These are phyloP conservation scores for Scaptomyza graminum DNA, from an alignment of 1,140 invertebrate species.

Conservation along the genomic window DNA sequence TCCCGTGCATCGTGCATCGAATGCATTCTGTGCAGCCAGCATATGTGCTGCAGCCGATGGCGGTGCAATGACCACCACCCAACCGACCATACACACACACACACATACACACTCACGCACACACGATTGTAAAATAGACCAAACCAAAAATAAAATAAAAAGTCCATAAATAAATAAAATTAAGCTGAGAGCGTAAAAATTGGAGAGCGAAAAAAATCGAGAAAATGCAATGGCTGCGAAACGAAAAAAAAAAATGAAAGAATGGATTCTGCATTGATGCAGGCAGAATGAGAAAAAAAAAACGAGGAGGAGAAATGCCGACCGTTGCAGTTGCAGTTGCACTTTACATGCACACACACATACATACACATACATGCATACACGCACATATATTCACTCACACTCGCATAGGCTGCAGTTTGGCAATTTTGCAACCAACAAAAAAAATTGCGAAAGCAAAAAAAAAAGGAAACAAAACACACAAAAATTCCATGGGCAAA, in stretches of 20 bases:
- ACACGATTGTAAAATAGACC: slow-evolving; percentile 32
- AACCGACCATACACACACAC: slow-evolving; percentile 26
- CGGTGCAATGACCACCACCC: slow-evolving; percentile 19
- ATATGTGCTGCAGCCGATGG: slow-evolving; percentile 36
- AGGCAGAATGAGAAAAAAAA: slow-evolving; percentile 50
- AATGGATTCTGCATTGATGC: slow-evolving; percentile 47
- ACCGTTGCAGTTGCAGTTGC: slow-evolving; percentile 51
- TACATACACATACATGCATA: neutral
- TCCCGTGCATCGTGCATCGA: slow-evolving; percentile 15
- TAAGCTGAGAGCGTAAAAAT: slow-evolving; percentile 63
- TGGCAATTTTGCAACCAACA: slow-evolving; percentile 67
- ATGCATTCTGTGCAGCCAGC: slow-evolving; percentile 33
- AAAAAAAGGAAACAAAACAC: slow-evolving; percentile 31
- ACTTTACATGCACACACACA: slow-evolving; percentile 56
- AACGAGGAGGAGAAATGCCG: slow-evolving; percentile 54
- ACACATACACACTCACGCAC: neutral
- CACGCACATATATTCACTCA: slow-evolving; percentile 9
- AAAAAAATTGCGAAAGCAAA: slow-evolving; percentile 24
- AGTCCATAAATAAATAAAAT: slow-evolving; percentile 78
- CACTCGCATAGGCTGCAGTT: slow-evolving; percentile 52
- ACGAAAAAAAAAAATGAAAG: slow-evolving; percentile 45
- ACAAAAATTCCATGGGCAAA: slow-evolving; percentile 37
- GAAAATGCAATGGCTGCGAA: slow-evolving; percentile 46
- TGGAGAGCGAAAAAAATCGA: slow-evolving; percentile 32
- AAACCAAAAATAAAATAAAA: slow-evolving; percentile 56